A percentile compares a stretch with the other conserved stretches of the same genome.
Conservation (phyloP, 2,888 invertebrate species). For the Eupithecia subumbrata region DNA sequence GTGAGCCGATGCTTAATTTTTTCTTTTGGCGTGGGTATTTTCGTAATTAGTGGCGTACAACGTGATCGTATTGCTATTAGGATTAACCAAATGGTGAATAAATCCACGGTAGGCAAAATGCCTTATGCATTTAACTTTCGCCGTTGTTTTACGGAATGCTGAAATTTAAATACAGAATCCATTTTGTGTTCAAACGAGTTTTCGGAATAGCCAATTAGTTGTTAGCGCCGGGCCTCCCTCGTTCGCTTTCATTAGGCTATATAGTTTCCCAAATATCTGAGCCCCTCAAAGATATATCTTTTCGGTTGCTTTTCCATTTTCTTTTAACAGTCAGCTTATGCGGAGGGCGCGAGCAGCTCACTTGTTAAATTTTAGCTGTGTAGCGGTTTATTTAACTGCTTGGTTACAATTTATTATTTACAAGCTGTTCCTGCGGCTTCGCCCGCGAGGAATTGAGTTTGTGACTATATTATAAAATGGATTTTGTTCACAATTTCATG, state of each 20-base stretch:
- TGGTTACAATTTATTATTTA: slow-evolving; percentile 21
- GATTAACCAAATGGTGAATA: slow-evolving; percentile 53
- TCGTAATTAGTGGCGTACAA: slow-evolving; percentile 33
- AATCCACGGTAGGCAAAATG: slow-evolving; percentile 65
- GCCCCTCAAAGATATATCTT: slow-evolving; percentile 80
- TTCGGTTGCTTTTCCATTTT: slow-evolving; percentile 77
- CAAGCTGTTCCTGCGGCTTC: not conserved
- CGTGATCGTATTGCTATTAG: slow-evolving; percentile 39
- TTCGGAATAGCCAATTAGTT: slow-evolving; percentile 84
- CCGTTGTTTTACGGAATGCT: slow-evolving; percentile 81
- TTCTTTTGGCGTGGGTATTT: slow-evolving; percentile 21
- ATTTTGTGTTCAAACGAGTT: slow-evolving; percentile 84
- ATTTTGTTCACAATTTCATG: not conserved
- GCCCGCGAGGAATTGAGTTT: not conserved
- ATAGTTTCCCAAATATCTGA: slow-evolving; percentile 83
- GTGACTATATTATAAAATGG: not conserved
- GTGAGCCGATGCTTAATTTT: slow-evolving; percentile 26
- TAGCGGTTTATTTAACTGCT: slow-evolving; percentile 62
- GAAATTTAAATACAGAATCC: slow-evolving; percentile 84
- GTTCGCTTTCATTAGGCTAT: slow-evolving; percentile 84
- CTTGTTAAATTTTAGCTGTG: slow-evolving; percentile 75
- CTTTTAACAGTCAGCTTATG: slow-evolving; percentile 73
- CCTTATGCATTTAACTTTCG: slow-evolving; percentile 78
- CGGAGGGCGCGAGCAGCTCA: slow-evolving; percentile 65
- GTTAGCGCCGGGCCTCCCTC: slow-evolving; percentile 83